Base-by-base conservation (phyloP, 2,888 invertebrate species). In the Drosophila lutescens region DNA sequence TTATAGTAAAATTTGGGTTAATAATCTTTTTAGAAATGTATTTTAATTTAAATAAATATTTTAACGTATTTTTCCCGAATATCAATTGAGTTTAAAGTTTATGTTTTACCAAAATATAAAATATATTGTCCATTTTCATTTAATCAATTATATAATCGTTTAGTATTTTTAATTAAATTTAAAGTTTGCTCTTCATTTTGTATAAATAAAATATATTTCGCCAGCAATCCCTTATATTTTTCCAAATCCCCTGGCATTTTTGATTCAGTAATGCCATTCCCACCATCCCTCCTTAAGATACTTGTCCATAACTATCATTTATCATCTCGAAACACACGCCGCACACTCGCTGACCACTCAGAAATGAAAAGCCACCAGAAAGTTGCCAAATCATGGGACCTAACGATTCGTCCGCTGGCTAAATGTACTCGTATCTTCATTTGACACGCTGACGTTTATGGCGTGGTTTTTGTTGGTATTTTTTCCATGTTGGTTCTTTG, bases 401-500 rank as follows among this genome's bases (percentile, higher is more conserved):
- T 26, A 57, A 26, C 32, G 36, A 34, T 54, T 49, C 65, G 49
- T 51, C 50, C 50, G 50, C 46, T 41, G 65, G 44, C 69, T 53
- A 67, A 76, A 71, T 61, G 53, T 58, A 55, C 40, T 58, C n/a
- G 56, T 76, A 76, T 65, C 56, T 69, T 65, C 59, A 67, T 82
- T 82, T 79, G 72, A 85, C 82, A 82, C 68, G 77, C 86, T 76
- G 79, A 67, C 77, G 72, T 63, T 77, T 65, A 71, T 78, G 74
- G 56, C 60, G 20, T 56, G 34, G 41, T 47, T 47, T 59, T 23
- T 13, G 30, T 32, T 40, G 8, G 12, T 23, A 17, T 41, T 12
- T 71, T 66, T 73, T 71, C 70, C 86, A 68, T 79, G 86, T 74
- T 68, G 13, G 46, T 40, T 68, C 60, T 74, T 74, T 77, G 73